phyloP scores from a whole-genome alignment of 2,797 vertebrate genomes.

The Momotus momota region DNA sequence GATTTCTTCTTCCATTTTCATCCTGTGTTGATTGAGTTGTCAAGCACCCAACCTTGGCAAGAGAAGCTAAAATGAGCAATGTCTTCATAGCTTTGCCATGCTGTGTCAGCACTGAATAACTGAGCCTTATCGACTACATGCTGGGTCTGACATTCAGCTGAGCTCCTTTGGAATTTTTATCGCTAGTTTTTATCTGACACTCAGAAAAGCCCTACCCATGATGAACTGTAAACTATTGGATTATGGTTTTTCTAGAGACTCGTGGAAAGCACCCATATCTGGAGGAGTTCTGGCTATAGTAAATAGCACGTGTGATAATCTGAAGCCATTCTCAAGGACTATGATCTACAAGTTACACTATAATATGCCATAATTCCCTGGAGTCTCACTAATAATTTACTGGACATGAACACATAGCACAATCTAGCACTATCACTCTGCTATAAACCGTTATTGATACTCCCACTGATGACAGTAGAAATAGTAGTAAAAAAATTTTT shows the following conservation, averaged over 20 bases:
- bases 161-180: conserved; percentile 52
- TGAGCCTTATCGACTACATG: conserved; percentile 47
- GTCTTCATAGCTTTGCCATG: conserved; percentile 56
- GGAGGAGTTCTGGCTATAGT: not conserved
- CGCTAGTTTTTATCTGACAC: not conserved
- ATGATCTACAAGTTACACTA: not conserved
- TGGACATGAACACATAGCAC: not conserved
- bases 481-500: not conserved
- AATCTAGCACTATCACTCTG: not conserved
- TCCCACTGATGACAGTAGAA: not conserved
- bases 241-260: not conserved
- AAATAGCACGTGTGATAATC: not conserved
- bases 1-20: conserved; percentile 48
- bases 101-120: conserved; percentile 57
- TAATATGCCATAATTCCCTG: not conserved
- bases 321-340: fast-evolving
- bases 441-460: not conserved
- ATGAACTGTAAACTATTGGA: not conserved
- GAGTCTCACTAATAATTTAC: not conserved
- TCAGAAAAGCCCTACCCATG: not conserved
- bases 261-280: not conserved
- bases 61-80: conserved; percentile 51
- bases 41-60: conserved; percentile 53
- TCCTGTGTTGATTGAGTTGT: conserved; percentile 57
- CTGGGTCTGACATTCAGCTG: conserved; percentile 8